phyloP scores from a whole-genome alignment of 2,113 vertebrate species.

The Calyptomena viridis region DNA sequence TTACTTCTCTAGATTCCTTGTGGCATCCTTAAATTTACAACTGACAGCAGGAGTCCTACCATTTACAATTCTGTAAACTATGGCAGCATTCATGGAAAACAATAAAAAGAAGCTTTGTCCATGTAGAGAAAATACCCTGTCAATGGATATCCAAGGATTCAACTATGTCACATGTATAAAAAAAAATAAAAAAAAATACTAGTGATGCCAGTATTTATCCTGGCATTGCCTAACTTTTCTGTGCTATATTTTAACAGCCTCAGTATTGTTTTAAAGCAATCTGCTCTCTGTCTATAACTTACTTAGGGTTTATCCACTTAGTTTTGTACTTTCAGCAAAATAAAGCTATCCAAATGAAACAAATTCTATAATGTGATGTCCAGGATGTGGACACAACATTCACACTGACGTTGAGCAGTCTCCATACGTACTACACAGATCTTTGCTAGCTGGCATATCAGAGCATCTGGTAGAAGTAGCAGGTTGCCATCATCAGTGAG shows the following conservation, averaged over 20 bases:
- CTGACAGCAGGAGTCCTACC: neutral
- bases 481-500: neutral
- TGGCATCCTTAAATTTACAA: neutral
- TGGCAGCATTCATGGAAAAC: neutral
- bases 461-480: neutral
- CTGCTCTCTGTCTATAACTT: neutral
- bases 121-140: neutral
- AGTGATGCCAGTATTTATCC: neutral
- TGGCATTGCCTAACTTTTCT: neutral
- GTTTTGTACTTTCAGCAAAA: neutral
- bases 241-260: neutral
- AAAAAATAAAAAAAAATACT: neutral
- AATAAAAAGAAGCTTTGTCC: neutral
- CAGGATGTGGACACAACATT: fast-evolving
- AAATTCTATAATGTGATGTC: fast-evolving
- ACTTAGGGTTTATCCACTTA: neutral
- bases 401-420: neutral
- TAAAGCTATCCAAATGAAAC: neutral
- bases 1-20: neutral
- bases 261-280: neutral
- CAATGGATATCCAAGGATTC: neutral
- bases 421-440: neutral
- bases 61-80: neutral
- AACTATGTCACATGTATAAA: neutral
- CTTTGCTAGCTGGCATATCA: neutral